Percentiles rank a stretch among this genome's conserved stretches.
Evolutionary conservation across 2,888 invertebrate species (phyloP).

Genomic region (Ectropis crepuscularia): DNA sequence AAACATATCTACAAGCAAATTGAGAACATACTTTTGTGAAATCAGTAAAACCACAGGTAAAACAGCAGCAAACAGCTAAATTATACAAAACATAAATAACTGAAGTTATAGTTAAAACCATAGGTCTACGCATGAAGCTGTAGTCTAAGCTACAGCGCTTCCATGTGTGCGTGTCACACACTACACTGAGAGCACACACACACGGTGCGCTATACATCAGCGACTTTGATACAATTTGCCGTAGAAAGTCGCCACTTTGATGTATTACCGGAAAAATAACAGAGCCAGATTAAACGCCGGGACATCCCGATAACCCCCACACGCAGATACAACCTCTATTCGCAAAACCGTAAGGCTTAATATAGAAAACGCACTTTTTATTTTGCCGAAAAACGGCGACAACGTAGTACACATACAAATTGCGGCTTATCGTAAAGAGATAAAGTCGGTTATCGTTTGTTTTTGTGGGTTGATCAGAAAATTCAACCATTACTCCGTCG

Average conservation of each 20-base stretch:
- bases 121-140: background rate
- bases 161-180: conserved; percentile 18
- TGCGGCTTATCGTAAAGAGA: conserved; percentile 22
- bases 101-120: too few relatives aligned
- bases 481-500: conserved; percentile 66
- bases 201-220: conserved; percentile 60
- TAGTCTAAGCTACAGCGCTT: background rate
- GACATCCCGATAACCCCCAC: conserved; percentile 43
- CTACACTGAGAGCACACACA: conserved; percentile 24
- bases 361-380: conserved; percentile 36
- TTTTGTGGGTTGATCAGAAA: conserved; percentile 53
- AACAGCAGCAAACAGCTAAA: too few relatives aligned
- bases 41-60: too few relatives aligned
- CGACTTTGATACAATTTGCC: conserved; percentile 77
- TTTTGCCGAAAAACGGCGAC: conserved; percentile 26
- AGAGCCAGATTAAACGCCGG: conserved; percentile 66
- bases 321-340: conserved; percentile 39
- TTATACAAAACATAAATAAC: too few relatives aligned
- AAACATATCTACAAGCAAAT: too few relatives aligned
- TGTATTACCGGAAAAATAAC: conserved; percentile 78
- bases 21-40: too few relatives aligned
- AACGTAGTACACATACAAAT: conserved; percentile 13
- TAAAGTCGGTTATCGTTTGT: conserved; percentile 29
- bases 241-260: conserved; percentile 71
- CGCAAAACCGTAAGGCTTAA: conserved; percentile 31